phyloP scores from a whole-genome alignment of 2,888 invertebrate genomes.

The Eupeodes luniger region DNA sequence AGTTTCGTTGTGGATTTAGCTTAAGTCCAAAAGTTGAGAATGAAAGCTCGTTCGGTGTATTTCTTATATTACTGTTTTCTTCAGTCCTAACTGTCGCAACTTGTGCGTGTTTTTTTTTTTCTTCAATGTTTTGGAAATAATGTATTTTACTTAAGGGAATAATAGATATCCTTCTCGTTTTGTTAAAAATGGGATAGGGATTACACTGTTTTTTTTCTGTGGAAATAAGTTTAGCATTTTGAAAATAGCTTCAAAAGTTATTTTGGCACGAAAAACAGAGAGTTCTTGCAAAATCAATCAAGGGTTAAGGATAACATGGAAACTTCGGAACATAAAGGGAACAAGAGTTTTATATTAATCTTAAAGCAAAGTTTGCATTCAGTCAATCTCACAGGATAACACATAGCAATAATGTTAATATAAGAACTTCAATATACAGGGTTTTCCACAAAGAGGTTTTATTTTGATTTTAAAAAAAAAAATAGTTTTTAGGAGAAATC shows the following conservation, averaged over 20 bases:
- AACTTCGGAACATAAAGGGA: conserved; percentile 16
- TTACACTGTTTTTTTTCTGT: conserved; percentile 43
- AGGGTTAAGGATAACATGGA: conserved; percentile 58
- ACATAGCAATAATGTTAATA: neutral
- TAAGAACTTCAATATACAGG: neutral
- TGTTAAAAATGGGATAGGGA: conserved; percentile 46
- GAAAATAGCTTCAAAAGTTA: conserved; percentile 42
- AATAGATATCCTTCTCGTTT: neutral
- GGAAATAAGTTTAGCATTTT: conserved; percentile 59
- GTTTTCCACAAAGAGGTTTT: neutral
- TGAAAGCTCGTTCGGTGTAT: conserved; percentile 37
- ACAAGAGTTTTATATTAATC: conserved; percentile 13
- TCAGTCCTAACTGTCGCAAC: conserved; percentile 5
- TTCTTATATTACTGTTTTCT: neutral
- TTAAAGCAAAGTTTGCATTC: conserved; percentile 35
- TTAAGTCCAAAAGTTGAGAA: conserved; percentile 62
- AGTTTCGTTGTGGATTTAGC: conserved; percentile 60
- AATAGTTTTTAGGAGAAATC: too few relatives aligned
- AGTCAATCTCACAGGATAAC: neutral
- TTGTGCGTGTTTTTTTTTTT: conserved; percentile 25
- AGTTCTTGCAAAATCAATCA: conserved; percentile 62
- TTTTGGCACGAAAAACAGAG: neutral
- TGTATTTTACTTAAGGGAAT: conserved; percentile 69
- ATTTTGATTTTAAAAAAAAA: neutral
- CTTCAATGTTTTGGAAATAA: conserved; percentile 68